These are phyloP conservation scores for Endomychus coccineus DNA, from an alignment of 2,888 invertebrate genomes.

Conservation along the genomic window DNA sequence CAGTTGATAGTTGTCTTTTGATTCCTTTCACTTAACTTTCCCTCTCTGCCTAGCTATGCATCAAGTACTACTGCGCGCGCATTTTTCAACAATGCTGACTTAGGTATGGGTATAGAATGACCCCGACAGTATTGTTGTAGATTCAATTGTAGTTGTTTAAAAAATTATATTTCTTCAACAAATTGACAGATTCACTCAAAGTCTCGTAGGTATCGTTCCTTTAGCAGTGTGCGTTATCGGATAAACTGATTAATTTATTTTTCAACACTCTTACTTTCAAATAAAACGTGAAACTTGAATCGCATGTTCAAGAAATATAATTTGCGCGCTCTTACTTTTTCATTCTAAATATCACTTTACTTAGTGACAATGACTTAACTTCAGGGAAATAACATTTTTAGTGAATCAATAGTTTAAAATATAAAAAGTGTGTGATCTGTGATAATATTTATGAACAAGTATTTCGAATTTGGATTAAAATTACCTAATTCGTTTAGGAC, in stretches of 20 bases:
- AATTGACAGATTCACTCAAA: conserved; percentile 14
- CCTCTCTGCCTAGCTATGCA: conserved; percentile 13
- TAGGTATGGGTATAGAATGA: conserved; percentile 12
- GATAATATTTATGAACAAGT: conserved; percentile 5
- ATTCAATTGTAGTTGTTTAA: conserved; percentile 17
- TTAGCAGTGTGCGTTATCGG: not conserved
- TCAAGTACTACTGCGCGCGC: conserved; percentile 15
- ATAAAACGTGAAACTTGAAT: no score
- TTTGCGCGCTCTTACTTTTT: conserved; percentile 8
- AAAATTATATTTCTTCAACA: conserved; percentile 17
- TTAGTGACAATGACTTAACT: conserved; percentile 14
- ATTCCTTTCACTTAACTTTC: conserved; percentile 19
- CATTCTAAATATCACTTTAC: not conserved
- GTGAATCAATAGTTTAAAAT: conserved; percentile 4
- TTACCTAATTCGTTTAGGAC: not conserved
- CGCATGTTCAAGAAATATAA: conserved; percentile 5
- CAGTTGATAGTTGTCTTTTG: not conserved
- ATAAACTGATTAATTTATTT: no score
- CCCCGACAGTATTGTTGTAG: conserved; percentile 17
- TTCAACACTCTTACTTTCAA: no score
- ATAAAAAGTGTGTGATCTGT: conserved; percentile 13
- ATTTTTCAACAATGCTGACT: conserved; percentile 3
- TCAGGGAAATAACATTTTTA: not conserved
- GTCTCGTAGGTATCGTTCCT: conserved; percentile 3
- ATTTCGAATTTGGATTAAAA: not conserved